Evolutionary conservation across 2,888 invertebrate species (phyloP), one percentile per base, ranked within the genome.

Genomic region (Criorhina ranunculi): DNA sequence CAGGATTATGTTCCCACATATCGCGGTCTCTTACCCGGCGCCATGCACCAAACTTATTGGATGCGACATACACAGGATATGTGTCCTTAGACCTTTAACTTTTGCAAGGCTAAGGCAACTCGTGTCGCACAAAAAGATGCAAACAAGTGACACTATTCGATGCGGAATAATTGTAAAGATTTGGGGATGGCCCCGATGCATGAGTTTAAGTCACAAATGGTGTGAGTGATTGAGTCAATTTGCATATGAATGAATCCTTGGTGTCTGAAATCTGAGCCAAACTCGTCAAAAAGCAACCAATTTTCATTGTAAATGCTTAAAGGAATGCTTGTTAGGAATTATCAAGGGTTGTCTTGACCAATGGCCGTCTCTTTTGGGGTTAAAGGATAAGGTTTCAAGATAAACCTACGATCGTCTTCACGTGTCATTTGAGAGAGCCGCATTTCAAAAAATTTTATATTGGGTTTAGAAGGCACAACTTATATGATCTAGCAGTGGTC

Each of bases 191-290:
- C 51, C 76, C 35, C 24, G 57, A 70, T 77, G 12, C 49, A 64
- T 53, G 62, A 69, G 57, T 62, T 37, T 60, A 72, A 64, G 76
- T 77, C 42, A 33, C 75, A 76, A 62, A 81, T 51, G 7, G 33
- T 15, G 5, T 19, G 60, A 69, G 49, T 69, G 40, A 55, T 69
- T 24, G 44, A 24, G 79, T 66, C 37, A 77, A 82, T 78, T 82
- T 82, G 82, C 70, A 82, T 82, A 82, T 24, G 60, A 67, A 82
- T 24, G 60, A 67, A 78, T 78, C 60, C 77, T 70, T 82, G 42
- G 51, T 57, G 73, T 59, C 37, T 11, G 17, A 15, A 44, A 82
- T 82, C 64, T 64, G 77, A 70, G 57, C 17, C 81, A 82, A 77
- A 70, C 42, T 82, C 77, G 81, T 70, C 64, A 70, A 77, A 70